Evolutionary conservation across 1,140 invertebrate species (phyloP).

Genomic region (Anoplolepis gracilipes): DNA sequence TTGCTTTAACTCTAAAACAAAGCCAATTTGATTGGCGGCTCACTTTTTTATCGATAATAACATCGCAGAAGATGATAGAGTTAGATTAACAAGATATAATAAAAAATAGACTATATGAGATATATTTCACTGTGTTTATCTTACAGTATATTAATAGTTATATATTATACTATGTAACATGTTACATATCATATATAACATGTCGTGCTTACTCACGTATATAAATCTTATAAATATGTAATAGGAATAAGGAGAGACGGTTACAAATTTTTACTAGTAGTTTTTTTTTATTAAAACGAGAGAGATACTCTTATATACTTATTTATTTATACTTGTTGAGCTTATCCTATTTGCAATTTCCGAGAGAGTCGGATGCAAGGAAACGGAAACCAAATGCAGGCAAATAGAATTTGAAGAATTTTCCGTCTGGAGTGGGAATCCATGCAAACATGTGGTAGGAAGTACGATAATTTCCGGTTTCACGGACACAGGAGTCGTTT

Average conservation of each 20-base stretch:
- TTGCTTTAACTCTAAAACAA: neutral
- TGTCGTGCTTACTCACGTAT: neutral
- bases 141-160: neutral
- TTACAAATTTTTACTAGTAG: neutral
- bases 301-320: neutral
- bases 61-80: neutral
- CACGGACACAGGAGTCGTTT: neutral
- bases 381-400: constrained; percentile 23
- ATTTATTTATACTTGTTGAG: neutral
- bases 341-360: neutral
- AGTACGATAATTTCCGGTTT: constrained; percentile 37
- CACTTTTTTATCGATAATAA: neutral
- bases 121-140: too few species aligned
- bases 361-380: neutral
- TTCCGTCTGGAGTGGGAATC: neutral
- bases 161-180: neutral
- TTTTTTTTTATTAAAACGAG: neutral
- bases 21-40: neutral
- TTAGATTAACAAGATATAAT: neutral
- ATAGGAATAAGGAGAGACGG: neutral
- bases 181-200: too few species aligned
- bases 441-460: neutral
- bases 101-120: neutral
- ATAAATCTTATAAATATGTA: constrained; percentile 29
- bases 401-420: constrained; percentile 41